phyloP scores from a whole-genome alignment of 2,113 vertebrate species.

The Rattus rattus region DNA sequence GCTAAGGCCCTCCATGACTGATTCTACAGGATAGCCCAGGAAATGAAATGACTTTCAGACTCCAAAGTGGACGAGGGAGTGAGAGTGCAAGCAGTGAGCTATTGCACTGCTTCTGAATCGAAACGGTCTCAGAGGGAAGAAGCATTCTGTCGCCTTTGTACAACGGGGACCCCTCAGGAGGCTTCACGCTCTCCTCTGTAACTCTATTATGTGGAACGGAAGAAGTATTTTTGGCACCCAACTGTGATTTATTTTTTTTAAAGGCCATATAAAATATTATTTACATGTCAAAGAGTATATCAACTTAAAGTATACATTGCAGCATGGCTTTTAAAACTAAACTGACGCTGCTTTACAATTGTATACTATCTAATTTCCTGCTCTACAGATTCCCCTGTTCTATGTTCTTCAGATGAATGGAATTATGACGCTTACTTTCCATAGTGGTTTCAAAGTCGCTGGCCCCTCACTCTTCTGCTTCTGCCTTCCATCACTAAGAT shows the following conservation, averaged over 20 bases:
- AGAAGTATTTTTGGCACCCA: not conserved
- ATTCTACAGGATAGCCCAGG: not conserved
- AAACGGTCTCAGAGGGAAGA: not conserved
- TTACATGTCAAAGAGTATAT: not conserved
- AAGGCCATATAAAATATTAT: not conserved
- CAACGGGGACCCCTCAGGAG: not conserved
- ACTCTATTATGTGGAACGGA: not conserved
- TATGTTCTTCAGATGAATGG: not conserved
- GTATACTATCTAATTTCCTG: not conserved
- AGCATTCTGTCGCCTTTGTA: not conserved
- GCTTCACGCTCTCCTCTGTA: not conserved
- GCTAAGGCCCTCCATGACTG: not conserved
- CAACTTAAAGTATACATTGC: not conserved
- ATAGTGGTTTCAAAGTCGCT: not conserved
- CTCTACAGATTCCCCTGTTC: not conserved
- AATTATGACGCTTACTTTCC: not conserved
- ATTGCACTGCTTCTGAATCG: not conserved
- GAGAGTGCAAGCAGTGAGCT: not conserved
- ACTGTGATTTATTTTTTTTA: not conserved
- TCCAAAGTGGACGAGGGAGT: conserved; percentile 18
- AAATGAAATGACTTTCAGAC: conserved; percentile 41
- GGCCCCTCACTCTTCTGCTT: no score
- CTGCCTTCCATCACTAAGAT: not conserved
- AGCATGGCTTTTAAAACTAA: not conserved
- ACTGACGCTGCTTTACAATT: not conserved